phyloP scores from a whole-genome alignment of 2,113 vertebrate genomes.

The Eudorcas thomsonii region DNA sequence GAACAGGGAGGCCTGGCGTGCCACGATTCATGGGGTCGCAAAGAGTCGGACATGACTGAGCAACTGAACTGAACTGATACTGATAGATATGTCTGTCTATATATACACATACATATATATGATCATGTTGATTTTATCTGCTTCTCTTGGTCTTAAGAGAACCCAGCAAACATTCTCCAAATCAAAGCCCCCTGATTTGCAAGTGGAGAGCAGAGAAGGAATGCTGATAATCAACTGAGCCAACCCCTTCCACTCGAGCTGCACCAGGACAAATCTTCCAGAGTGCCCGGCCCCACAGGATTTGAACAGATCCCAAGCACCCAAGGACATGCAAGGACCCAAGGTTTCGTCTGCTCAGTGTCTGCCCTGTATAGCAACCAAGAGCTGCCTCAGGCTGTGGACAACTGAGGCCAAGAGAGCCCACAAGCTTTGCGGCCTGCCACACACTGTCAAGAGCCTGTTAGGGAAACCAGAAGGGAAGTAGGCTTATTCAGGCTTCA shows the following conservation, averaged over 20 bases:
- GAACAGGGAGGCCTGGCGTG: too few relatives aligned
- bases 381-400: accelerated
- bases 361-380: not conserved
- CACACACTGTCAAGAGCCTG: not conserved
- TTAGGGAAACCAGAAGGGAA: not conserved
- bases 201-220: not conserved
- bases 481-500: not conserved
- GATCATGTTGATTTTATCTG: not conserved
- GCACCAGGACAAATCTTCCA: not conserved
- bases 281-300: not conserved
- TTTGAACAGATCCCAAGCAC: not conserved
- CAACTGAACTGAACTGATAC: too few relatives aligned
- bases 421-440: not conserved
- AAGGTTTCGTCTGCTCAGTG: too few relatives aligned
- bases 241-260: too few relatives aligned
- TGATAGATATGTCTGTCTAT: not conserved
- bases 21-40: too few relatives aligned
- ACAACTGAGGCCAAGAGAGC: too few relatives aligned
- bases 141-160: not conserved
- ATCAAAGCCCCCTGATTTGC: not conserved
- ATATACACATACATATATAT: not conserved
- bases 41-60: too few relatives aligned
- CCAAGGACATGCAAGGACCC: not conserved
- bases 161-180: not conserved
- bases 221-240: not conserved